Conservation (phyloP, 1,140 invertebrate species). For the Zaprionus capensis region DNA sequence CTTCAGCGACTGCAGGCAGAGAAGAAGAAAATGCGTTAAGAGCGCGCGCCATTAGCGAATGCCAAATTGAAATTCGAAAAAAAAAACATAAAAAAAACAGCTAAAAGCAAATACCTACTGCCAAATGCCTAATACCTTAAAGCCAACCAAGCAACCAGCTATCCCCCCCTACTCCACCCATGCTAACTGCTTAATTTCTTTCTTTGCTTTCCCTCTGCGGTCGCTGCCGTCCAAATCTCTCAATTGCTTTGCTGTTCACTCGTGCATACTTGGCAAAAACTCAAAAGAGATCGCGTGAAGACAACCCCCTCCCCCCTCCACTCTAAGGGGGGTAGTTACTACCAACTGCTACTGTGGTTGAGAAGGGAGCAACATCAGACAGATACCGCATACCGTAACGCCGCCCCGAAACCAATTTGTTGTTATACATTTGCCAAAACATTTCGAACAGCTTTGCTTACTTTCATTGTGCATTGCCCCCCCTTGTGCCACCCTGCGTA, state of each 20-base stretch:
- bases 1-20: slow-evolving; percentile 74
- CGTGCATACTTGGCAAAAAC: slow-evolving; percentile 64
- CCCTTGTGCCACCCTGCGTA: slow-evolving; percentile 13
- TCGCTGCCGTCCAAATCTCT: slow-evolving; percentile 64
- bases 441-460: slow-evolving; percentile 54
- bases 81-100: background rate
- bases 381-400: slow-evolving; percentile 56
- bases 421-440: slow-evolving; percentile 68
- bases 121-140: slow-evolving; percentile 3
- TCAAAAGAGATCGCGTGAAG: slow-evolving; percentile 23
- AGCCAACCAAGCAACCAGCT: background rate
- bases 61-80: slow-evolving; percentile 4
- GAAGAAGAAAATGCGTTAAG: slow-evolving; percentile 49
- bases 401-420: slow-evolving; percentile 74
- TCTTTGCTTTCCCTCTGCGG: slow-evolving; percentile 35
- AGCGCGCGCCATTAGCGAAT: slow-evolving; percentile 50
- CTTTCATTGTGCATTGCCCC: slow-evolving; percentile 54
- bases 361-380: slow-evolving; percentile 12
- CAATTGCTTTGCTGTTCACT: slow-evolving; percentile 65
- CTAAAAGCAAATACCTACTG: slow-evolving; percentile 6
- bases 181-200: slow-evolving; percentile 45
- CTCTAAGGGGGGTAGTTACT: background rate
- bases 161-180: background rate
- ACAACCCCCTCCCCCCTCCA: no score
- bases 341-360: background rate